Evolutionary conservation across 2,797 vertebrate genomes (phyloP).

Genomic region (Poeciliopsis presidionis): DNA sequence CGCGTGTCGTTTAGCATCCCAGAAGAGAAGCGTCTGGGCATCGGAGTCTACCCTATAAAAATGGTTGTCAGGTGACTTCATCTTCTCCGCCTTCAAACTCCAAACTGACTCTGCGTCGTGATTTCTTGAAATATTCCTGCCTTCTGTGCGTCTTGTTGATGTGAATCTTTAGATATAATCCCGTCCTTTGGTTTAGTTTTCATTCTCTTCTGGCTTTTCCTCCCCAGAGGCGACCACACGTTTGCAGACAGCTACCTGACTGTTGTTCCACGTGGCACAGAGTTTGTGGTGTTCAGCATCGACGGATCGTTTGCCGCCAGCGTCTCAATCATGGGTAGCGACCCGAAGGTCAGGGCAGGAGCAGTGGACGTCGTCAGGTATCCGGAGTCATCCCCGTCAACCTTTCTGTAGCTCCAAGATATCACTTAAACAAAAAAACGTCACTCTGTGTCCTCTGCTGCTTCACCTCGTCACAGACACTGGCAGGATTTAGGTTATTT

Average conservation of each 20-base stretch:
- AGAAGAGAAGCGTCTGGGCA: slow-evolving; percentile 89
- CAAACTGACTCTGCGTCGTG: neutral
- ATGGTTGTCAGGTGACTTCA: slow-evolving; percentile 93
- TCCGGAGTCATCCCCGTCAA: slow-evolving; percentile 3
- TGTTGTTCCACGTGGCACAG: slow-evolving; percentile 90
- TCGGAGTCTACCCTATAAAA: slow-evolving; percentile 96
- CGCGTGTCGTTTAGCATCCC: slow-evolving; percentile 91
- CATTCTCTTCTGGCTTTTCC: neutral
- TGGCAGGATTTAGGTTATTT: slow-evolving; percentile 99
- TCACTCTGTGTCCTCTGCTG: neutral
- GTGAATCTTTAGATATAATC: neutral
- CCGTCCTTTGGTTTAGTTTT: neutral
- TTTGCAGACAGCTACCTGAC: slow-evolving; percentile 97
- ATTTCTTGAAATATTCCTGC: neutral
- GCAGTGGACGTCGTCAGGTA: slow-evolving; percentile 98
- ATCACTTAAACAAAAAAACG: neutral
- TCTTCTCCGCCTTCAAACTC: neutral
- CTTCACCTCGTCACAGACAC: slow-evolving; percentile 80
- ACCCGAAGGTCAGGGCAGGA: slow-evolving; percentile 96
- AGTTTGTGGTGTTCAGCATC: slow-evolving; percentile 98
- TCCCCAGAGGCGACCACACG: slow-evolving; percentile 93
- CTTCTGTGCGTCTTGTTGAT: neutral
- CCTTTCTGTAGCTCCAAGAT: neutral
- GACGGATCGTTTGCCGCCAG: slow-evolving; percentile 98
- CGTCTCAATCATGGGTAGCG: slow-evolving; percentile 99